A percentile compares a stretch with the other conserved stretches of the same genome.
Evolutionary conservation across 2,888 invertebrate species (phyloP).

Genomic region (Heliconius ethilla): DNA sequence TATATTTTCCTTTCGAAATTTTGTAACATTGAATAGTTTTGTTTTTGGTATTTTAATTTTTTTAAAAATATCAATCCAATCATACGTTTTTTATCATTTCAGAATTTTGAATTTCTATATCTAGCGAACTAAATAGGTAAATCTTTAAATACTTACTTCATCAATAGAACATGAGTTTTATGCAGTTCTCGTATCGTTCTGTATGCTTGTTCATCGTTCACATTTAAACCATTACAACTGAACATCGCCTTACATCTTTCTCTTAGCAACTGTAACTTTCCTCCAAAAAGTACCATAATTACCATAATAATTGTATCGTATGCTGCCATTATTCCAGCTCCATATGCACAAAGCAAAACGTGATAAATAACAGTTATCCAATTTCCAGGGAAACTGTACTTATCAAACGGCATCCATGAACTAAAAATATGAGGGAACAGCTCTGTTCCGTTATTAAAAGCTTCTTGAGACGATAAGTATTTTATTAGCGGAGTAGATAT

Average conservation of each 20-base stretch:
- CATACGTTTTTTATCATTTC: not conserved
- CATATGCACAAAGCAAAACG: conserved; percentile 56
- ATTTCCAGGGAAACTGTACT: conserved; percentile 62
- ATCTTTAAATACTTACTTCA: conserved; percentile 60
- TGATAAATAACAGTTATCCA: conserved; percentile 69
- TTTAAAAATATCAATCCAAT: not conserved
- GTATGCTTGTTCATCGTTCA: conserved; percentile 51
- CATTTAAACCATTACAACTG: conserved; percentile 45
- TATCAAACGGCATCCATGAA: conserved; percentile 72
- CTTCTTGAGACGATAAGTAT: conserved; percentile 62
- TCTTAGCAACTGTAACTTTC: conserved; percentile 65
- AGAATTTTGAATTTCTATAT: not conserved
- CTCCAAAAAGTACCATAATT: conserved; percentile 69
- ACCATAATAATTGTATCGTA: conserved; percentile 65
- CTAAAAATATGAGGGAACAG: conserved; percentile 70
- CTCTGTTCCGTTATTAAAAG: conserved; percentile 60
- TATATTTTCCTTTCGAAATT: not conserved
- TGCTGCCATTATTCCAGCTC: conserved; percentile 61
- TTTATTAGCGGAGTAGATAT: conserved; percentile 57
- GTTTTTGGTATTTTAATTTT: not conserved
- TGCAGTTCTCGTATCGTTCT: conserved; percentile 58
- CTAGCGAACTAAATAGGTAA: not conserved
- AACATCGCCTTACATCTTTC: conserved; percentile 65
- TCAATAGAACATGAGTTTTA: conserved; percentile 55
- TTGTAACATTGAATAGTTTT: not conserved